Base-by-base conservation (phyloP, 2,113 vertebrate genomes). In the Pygathrix nemaeus region DNA sequence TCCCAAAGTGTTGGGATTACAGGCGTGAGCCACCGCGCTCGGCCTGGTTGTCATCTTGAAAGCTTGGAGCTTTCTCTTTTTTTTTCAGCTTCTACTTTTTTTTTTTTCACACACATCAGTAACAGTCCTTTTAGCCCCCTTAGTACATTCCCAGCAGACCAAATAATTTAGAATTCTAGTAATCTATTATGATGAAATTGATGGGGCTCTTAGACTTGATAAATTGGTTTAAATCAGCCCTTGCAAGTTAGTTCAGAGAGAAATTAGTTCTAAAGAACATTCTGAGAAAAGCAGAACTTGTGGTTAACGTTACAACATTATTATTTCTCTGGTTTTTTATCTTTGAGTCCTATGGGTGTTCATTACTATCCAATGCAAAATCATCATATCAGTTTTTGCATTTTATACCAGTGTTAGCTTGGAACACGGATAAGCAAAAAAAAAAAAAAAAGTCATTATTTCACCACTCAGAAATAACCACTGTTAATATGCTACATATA, bases 91-190 rank as follows among this genome's bases (percentile, higher is more conserved):
- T 96, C 14, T 16, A 23, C 0, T 95, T 64, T 92, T 68, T 64
- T 78, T 90, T 82, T 78, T 75, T 50, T 1, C 3, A 68, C 94
- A 38, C 61, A 52, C 5, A 35, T 88, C n/a, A 48, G 1, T 90
- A 88, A 38, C 8, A 90, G 70, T 75, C 4, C 8, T 55, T 45
- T 96, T 85, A 52, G 21, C 21, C 18, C 50, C 43, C 6, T 76
- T 23, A 55, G 23, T 10, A 79, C 75, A 85, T 94, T 90, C 30
- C 25, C 27, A 88, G 14, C 1, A 88, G 81, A 79, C 16, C 23
- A 93, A 21, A 68, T 81, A 88, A 78, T 84, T 95, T 50, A 76
- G 70, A 90, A 81, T 83, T 95, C 10, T 68, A 14, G 20, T 84
- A 73, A 79, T 93, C 85, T 66, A 45, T 91, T 43, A 61, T 70